Base-by-base conservation (phyloP, 2,113 vertebrate species). In the Lepus europaeus region DNA sequence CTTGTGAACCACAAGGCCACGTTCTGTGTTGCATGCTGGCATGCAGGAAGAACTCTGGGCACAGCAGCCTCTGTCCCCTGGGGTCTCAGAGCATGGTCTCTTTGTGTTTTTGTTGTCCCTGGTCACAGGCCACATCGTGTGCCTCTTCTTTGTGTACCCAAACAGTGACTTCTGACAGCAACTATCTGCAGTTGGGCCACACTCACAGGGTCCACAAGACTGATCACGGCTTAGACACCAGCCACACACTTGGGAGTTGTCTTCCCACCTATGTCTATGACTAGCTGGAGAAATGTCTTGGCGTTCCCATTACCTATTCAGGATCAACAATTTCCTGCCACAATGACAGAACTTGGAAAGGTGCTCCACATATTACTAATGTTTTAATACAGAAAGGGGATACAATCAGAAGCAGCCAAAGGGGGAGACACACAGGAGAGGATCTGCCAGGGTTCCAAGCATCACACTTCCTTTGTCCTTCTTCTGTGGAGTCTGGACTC, bases 361-460 rank as follows among this genome's bases (percentile, higher is more conserved):
- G 77, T 56, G 25, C 6, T 73, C 1, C 61, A 49, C 29, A 73
- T 81, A 69, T 5, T 2, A 82, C 63, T 80, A 36, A 0, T 74
- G 14, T 59, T 90, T 82, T 77, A 56, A 39, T 59, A n/a, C 33
- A 89, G 39, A 59, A 91, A 90, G 73, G 49, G 29, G 6, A 72
- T 81, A 70, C 31, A 91, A 81, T 86, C 66, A 91, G 69, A 92
- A 25, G 13, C 25, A 77, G 23, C 1, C 45, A 61, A 96, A 73
- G 14, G 22, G 27, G 49, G n/a, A 92, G 20, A 80, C 2, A 76
- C 11, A 64, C 1, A 61, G 17, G 4, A 1, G 2, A 80, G 66
- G 79, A 9, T 74, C 56, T 85, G n/a, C 68, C 11, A 87, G 11
- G 31, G 4, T 1, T 82, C 56, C 14, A 7, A 0, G 72, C 23